phyloP scores from a whole-genome alignment of 1,140 invertebrate species.

The Physella acuta region DNA sequence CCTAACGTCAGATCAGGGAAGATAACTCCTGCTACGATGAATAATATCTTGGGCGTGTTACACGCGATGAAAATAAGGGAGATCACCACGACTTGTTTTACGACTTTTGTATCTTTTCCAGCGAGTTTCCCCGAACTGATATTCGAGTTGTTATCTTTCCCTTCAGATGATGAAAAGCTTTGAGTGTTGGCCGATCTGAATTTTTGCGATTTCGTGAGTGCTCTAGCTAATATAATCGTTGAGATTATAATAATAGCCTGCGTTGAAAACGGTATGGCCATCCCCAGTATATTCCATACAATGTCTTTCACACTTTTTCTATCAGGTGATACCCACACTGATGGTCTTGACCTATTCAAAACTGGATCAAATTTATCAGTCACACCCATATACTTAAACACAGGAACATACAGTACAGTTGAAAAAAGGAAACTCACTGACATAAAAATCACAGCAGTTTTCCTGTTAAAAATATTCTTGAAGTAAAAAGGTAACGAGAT shows the following conservation, averaged over 20 bases:
- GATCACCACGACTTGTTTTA: conserved; percentile 8
- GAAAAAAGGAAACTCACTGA: neutral
- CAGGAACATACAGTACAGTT: neutral
- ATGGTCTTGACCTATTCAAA: neutral
- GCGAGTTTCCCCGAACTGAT: neutral
- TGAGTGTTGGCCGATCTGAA: neutral
- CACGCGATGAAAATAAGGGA: neutral
- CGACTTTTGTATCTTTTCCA: neutral
- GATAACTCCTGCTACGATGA: neutral
- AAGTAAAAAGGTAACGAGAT: neutral
- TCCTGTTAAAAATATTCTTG: neutral
- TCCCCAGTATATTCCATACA: neutral
- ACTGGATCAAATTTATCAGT: neutral
- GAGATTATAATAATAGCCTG: conserved; percentile 7
- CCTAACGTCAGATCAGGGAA: neutral
- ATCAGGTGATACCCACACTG: neutral
- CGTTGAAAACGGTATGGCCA: neutral
- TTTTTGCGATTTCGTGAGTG: neutral
- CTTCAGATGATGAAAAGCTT: too few relatives aligned
- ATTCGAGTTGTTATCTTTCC: too few relatives aligned
- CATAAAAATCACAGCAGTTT: neutral
- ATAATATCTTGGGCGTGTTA: conserved; percentile 9
- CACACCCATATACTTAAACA: conserved; percentile 6
- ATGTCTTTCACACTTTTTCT: neutral
- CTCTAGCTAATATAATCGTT: neutral